These are phyloP conservation scores for Spea multiplicata DNA, from an alignment of 2,113 vertebrate species.

Conservation along the genomic window DNA sequence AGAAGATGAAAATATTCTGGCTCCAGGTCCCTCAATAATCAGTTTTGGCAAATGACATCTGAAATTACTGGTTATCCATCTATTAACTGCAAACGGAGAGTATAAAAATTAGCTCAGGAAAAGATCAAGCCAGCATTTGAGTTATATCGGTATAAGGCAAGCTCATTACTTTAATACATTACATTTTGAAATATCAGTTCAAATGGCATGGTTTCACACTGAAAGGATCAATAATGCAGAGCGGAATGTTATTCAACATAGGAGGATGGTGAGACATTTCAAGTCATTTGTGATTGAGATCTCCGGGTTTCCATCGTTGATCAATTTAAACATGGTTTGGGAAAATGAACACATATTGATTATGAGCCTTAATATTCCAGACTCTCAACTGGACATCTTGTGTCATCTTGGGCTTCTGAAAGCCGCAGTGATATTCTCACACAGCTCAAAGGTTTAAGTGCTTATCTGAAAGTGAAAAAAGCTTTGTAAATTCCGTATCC, in stretches of 20 bases:
- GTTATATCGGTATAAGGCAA: background rate
- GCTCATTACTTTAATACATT: slow-evolving; percentile 7
- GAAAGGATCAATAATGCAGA: background rate
- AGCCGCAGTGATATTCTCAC: too few species aligned
- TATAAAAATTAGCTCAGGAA: background rate
- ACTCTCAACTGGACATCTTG: too few species aligned
- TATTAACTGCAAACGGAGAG: background rate
- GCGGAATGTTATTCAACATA: background rate
- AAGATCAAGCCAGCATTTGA: background rate
- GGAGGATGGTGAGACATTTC: background rate
- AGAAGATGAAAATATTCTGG: background rate
- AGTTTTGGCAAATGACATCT: background rate
- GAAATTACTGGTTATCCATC: background rate
- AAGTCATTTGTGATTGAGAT: background rate
- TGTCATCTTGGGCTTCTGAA: too few species aligned
- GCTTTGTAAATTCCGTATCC: too few species aligned
- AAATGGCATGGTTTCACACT: background rate
- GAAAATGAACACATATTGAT: background rate
- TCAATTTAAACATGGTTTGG: background rate
- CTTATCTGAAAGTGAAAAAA: too few species aligned
- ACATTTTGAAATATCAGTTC: slow-evolving; percentile 4
- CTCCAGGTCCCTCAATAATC: background rate
- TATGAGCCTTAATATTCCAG: background rate
- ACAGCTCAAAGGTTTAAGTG: too few species aligned
- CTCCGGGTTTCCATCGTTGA: background rate